These are phyloP conservation scores for Sebastes aleutianus DNA, from an alignment of 2,797 vertebrate genomes.

Conservation along the genomic window DNA sequence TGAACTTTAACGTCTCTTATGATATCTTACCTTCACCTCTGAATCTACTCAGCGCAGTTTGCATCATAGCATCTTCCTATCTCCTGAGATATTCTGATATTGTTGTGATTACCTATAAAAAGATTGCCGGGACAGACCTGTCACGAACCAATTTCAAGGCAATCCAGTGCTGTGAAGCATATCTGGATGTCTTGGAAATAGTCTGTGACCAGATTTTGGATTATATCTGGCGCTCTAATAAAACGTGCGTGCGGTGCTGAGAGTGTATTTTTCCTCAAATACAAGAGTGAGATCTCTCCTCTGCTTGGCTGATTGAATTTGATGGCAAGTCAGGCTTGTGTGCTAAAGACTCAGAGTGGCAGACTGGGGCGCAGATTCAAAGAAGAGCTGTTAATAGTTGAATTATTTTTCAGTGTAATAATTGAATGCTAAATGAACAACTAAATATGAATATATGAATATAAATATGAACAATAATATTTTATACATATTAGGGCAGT, in stretches of 20 bases:
- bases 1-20: background rate
- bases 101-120: slow-evolving; percentile 19
- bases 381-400: background rate
- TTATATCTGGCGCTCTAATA: slow-evolving; percentile 12
- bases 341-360: background rate
- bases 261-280: background rate
- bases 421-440: too few species aligned
- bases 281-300: background rate
- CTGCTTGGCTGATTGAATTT: slow-evolving; percentile 1
- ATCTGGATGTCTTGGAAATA: slow-evolving; percentile 7
- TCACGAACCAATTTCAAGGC: slow-evolving; percentile 17
- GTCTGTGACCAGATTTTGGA: slow-evolving; percentile 18
- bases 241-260: background rate
- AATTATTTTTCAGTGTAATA: too few species aligned
- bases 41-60: background rate
- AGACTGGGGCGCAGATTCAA: background rate
- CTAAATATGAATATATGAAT: too few species aligned
- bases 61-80: slow-evolving; percentile 7
- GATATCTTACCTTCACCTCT: background rate
- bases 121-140: slow-evolving; percentile 3
- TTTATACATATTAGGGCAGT: too few species aligned
- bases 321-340: background rate
- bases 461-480: too few species aligned
- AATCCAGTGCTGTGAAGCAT: background rate
- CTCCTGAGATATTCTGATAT: slow-evolving; percentile 5